A percentile compares a stretch with the other conserved stretches of the same genome.
These are phyloP conservation scores for Cryptops parisi DNA, from an alignment of 2,888 invertebrate species.

Conservation along the genomic window DNA sequence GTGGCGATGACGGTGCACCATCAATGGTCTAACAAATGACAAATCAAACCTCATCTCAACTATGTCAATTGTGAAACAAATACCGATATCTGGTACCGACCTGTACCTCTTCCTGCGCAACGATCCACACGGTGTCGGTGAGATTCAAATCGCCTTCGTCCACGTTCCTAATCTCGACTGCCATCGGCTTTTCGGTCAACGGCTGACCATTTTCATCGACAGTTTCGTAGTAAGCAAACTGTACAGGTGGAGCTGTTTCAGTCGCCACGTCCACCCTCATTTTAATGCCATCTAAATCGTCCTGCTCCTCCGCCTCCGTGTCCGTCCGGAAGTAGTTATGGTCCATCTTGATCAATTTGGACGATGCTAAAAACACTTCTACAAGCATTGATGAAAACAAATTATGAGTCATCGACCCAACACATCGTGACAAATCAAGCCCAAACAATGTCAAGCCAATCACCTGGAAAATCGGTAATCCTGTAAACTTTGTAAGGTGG, in stretches of 20 bases:
- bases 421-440: not conserved
- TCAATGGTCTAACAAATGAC: not conserved
- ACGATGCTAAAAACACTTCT: not conserved
- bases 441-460: not conserved
- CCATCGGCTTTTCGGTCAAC: not conserved
- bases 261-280: not conserved
- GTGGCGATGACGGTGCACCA: too few relatives aligned
- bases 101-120: not conserved
- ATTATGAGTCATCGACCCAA: too few relatives aligned
- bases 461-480: constrained; percentile 9
- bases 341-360: not conserved
- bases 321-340: not conserved
- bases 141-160: not conserved
- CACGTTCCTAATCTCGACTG: not conserved
- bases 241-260: not conserved
- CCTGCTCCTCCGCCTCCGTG: not conserved
- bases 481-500: constrained; percentile 8
- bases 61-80: too few relatives aligned
- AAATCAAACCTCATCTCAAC: too few relatives aligned
- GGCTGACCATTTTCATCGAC: not conserved
- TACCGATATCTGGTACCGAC: too few relatives aligned
- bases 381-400: not conserved
- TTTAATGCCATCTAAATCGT: too few relatives aligned
- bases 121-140: not conserved
- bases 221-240: not conserved